Evolutionary conservation across 2,888 invertebrate genomes (phyloP).

Genomic region (Drosophila testacea): DNA sequence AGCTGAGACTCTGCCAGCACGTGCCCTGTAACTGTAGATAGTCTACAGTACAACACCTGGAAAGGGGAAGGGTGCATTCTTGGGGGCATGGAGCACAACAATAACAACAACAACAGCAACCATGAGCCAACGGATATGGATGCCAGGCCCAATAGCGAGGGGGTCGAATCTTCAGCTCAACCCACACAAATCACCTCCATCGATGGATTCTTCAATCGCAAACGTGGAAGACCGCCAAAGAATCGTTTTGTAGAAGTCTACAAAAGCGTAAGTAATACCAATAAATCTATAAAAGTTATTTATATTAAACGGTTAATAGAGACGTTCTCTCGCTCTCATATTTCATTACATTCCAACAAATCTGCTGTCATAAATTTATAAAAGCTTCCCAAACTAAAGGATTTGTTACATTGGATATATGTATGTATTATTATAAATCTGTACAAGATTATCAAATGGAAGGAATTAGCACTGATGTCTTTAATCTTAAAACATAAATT

Average conservation of each 20-base stretch:
- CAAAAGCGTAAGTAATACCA: slow-evolving; percentile 90
- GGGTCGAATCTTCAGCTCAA: slow-evolving; percentile 41
- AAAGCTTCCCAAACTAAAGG: no score
- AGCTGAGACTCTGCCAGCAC: slow-evolving; percentile 33
- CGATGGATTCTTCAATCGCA: slow-evolving; percentile 96
- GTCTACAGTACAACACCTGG: slow-evolving; percentile 1
- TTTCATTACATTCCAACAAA: no score
- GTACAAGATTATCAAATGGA: no score
- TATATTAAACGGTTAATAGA: no score
- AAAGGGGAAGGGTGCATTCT: not conserved
- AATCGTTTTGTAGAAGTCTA: slow-evolving; percentile 97
- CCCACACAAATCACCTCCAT: slow-evolving; percentile 88
- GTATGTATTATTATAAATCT: no score
- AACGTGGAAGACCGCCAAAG: slow-evolving; percentile 98
- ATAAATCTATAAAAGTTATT: not conserved
- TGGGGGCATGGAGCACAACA: slow-evolving; percentile 42
- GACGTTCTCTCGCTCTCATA: no score
- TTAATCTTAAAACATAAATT: no score
- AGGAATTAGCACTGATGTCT: no score
- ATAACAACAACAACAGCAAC: slow-evolving; percentile 12
- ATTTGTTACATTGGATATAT: no score
- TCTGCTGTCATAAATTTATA: no score
- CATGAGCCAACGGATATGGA: slow-evolving; percentile 37
- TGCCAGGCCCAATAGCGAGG: slow-evolving; percentile 21
- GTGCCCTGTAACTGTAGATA: slow-evolving; percentile 39